phyloP scores from a whole-genome alignment of 2,113 vertebrate species.

The Amphiprion ocellaris region DNA sequence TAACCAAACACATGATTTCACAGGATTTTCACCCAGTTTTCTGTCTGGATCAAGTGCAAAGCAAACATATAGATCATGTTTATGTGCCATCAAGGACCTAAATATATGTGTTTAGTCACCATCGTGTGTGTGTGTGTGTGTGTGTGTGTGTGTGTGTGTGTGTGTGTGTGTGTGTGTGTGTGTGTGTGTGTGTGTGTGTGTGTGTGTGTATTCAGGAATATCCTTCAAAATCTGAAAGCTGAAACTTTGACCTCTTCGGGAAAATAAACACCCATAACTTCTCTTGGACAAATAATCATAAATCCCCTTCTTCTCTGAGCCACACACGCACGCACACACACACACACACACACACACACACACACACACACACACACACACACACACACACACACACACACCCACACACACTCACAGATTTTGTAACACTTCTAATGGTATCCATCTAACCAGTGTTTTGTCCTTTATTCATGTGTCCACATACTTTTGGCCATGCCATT shows the following conservation, averaged over 20 bases:
- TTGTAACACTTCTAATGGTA: too few relatives aligned
- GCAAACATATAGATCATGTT: slow-evolving; percentile 44
- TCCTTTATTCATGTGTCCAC: too few relatives aligned
- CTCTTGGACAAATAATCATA: slow-evolving; percentile 4
- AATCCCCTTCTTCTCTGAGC: not conserved
- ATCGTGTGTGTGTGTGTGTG: not conserved
- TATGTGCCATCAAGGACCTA: slow-evolving; percentile 26
- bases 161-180: not conserved
- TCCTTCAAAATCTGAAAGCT: not conserved
- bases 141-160: not conserved
- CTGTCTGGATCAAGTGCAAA: slow-evolving; percentile 9
- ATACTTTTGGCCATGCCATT: too few relatives aligned
- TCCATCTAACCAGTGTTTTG: too few relatives aligned
- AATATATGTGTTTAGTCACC: slow-evolving; percentile 10
- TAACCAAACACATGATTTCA: slow-evolving; percentile 18
- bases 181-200: not conserved
- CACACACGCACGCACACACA: too few relatives aligned
- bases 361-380: too few relatives aligned
- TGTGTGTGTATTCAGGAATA: slow-evolving; percentile 25
- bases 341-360: too few relatives aligned
- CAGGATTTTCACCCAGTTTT: slow-evolving; percentile 6
- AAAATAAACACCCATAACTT: slow-evolving; percentile 46
- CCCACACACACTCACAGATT: too few relatives aligned
- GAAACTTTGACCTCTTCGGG: slow-evolving; percentile 38
- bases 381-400: too few relatives aligned